Percentiles rank a stretch among this genome's conserved stretches.
phyloP scores from a whole-genome alignment of 2,888 invertebrate species.

The Pardosa pseudoannulata region DNA sequence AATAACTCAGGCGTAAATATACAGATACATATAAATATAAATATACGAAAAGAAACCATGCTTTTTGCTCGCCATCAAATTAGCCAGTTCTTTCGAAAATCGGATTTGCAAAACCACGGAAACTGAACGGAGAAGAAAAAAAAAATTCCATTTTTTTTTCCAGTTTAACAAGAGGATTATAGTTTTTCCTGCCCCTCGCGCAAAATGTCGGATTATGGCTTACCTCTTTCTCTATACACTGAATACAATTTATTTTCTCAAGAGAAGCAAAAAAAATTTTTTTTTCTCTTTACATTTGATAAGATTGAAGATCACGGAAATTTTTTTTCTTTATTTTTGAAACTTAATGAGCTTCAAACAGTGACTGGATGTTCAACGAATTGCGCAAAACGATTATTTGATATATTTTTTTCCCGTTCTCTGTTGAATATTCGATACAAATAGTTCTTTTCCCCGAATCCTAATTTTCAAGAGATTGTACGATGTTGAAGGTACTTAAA shows the following conservation, averaged over 20 bases:
- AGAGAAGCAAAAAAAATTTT: neutral
- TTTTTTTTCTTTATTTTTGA: neutral
- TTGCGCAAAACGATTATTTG: neutral
- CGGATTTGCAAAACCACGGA: constrained; percentile 55
- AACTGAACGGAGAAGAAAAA: neutral
- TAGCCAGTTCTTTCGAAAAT: constrained; percentile 52
- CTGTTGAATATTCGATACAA: too few relatives aligned
- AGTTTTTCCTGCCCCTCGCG: constrained; percentile 23
- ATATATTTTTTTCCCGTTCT: neutral
- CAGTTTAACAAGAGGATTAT: constrained; percentile 63
- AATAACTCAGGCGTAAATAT: constrained; percentile 43
- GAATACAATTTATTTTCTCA: constrained; percentile 1
- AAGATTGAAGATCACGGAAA: neutral
- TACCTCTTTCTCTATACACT: constrained; percentile 19
- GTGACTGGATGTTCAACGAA: constrained; percentile 1
- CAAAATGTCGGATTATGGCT: constrained; percentile 40
- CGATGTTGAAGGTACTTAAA: neutral
- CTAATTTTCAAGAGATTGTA: neutral
- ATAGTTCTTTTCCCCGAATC: neutral
- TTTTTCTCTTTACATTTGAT: neutral
- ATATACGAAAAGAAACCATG: neutral
- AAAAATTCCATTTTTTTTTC: constrained; percentile 26
- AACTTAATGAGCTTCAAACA: constrained; percentile 12
- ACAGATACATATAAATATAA: constrained; percentile 1
- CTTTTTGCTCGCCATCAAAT: constrained; percentile 18